phyloP scores from a whole-genome alignment of 2,797 vertebrate species.

The Phrynocephalus vlangalii region DNA sequence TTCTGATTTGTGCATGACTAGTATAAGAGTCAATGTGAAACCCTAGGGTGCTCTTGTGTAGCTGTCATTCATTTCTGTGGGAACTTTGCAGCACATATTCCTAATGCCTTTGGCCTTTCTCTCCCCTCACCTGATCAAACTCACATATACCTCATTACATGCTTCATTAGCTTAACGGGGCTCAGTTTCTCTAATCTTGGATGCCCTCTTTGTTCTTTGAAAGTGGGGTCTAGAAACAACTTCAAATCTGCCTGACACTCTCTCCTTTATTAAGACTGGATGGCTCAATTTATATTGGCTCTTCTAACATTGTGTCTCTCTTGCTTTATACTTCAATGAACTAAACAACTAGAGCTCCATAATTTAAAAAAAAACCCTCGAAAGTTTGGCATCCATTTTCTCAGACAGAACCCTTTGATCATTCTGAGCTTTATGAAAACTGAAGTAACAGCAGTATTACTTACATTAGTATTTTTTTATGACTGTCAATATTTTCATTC shows the following conservation, averaged over 20 bases:
- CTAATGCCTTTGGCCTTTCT: neutral
- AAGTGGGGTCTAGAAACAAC: neutral
- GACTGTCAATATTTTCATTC: neutral
- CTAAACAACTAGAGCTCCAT: neutral
- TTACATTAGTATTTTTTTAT: neutral
- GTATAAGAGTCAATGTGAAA: no score
- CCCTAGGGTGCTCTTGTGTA: no score
- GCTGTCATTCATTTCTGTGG: no score
- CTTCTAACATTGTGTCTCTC: neutral
- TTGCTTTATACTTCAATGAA: neutral
- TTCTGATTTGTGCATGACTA: no score
- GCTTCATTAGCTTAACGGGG: neutral
- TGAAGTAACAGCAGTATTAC: neutral
- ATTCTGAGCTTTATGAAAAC: neutral
- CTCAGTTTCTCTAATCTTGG: neutral
- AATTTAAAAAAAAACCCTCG: neutral
- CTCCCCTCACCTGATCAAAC: neutral
- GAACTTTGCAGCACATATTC: no score
- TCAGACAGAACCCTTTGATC: neutral
- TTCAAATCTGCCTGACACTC: neutral
- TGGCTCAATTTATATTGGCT: neutral
- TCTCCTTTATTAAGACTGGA: neutral
- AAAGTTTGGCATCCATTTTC: neutral
- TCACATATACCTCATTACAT: neutral
- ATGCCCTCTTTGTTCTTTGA: neutral